Conservation (phyloP, 2,888 invertebrate species). For the Eurytoma californica region DNA sequence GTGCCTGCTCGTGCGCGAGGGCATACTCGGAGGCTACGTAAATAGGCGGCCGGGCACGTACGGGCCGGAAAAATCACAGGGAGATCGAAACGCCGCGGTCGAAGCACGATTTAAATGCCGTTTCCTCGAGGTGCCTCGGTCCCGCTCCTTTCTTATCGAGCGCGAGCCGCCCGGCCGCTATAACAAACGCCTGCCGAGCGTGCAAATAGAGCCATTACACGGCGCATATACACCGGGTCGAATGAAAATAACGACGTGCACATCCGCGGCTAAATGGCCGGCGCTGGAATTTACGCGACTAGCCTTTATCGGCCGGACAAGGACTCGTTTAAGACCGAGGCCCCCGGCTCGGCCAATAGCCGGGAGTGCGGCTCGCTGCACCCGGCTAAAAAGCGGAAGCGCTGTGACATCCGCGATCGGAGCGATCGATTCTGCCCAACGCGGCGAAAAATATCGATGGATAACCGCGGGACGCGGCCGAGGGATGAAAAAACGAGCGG, state of each 20-base stretch:
- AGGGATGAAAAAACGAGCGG: no score
- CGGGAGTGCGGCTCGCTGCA: no score
- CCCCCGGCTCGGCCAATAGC: no score
- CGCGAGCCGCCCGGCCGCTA: background rate
- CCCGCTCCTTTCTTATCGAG: conserved; percentile 29
- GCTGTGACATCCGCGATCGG: no score
- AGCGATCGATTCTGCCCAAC: background rate
- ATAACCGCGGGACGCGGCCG: background rate
- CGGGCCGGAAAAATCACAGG: conserved; percentile 42
- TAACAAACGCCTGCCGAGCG: background rate
- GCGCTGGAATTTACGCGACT: conserved; percentile 42
- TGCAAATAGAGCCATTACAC: conserved; percentile 47
- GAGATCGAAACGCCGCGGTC: conserved; percentile 24
- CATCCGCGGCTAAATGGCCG: conserved; percentile 29
- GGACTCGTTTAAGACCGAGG: conserved; percentile 9
- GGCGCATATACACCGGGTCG: background rate
- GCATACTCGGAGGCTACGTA: conserved; percentile 41
- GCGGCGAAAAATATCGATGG: conserved; percentile 4
- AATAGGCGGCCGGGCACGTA: conserved; percentile 43
- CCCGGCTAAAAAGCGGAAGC: no score
- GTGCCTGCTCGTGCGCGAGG: background rate
- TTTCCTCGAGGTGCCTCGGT: conserved; percentile 20
- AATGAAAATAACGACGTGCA: conserved; percentile 40
- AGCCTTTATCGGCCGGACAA: conserved; percentile 27
- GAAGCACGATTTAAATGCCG: conserved; percentile 39